Percentiles rank a stretch among this genome's conserved stretches.
Conservation (phyloP, 2,113 vertebrate species). For the Phalacrocorax pelagicus region DNA sequence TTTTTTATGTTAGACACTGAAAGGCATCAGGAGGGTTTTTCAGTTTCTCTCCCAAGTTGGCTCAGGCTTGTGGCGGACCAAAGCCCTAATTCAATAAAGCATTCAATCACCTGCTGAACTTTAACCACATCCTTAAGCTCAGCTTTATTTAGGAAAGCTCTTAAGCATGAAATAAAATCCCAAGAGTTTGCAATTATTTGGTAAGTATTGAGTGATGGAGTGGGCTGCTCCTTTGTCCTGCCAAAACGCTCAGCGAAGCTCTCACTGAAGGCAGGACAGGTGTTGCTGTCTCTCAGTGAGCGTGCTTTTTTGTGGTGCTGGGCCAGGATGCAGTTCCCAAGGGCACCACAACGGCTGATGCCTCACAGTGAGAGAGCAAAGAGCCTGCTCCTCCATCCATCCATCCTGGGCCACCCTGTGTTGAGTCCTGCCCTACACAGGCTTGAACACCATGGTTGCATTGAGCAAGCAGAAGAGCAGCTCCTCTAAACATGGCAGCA, state of each 20-base stretch:
- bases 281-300: background rate
- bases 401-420: background rate
- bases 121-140: background rate
- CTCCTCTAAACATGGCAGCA: background rate
- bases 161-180: background rate
- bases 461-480: background rate
- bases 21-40: background rate
- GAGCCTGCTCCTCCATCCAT: background rate
- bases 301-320: accelerated
- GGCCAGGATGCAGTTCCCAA: background rate
- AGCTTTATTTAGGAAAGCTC: background rate
- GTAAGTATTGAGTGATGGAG: background rate
- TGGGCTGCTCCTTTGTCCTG: background rate
- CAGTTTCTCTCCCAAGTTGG: accelerated
- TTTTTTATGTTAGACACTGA: background rate
- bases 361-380: background rate
- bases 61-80: background rate
- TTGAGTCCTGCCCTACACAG: background rate
- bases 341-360: background rate
- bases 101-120: background rate
- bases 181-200: background rate
- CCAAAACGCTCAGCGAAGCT: background rate
- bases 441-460: background rate
- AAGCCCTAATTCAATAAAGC: background rate
- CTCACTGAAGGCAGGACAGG: background rate